Evolutionary conservation across 2,888 invertebrate species (phyloP), one percentile per base, ranked within the genome.

Genomic region (Cheilosia vernalis): DNA sequence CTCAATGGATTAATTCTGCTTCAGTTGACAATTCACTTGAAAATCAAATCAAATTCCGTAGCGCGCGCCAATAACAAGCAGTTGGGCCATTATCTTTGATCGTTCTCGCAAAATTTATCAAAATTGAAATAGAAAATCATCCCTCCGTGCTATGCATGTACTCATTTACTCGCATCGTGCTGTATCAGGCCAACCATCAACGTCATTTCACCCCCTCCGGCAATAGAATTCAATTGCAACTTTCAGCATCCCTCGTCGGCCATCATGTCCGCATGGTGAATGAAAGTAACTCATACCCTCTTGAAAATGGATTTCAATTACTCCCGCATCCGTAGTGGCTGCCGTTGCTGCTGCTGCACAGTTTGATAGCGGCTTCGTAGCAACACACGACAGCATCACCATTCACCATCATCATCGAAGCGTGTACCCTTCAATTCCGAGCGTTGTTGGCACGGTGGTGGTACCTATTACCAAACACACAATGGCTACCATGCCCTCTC

Each of bases 81-180:
- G 42, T 56, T 67, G 58, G 58, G 51, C 77, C 82, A 86, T 77
- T 86, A 82, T 86, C 86, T 86, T 82, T 86, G 77, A 82, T 86
- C 82, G 82, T 74, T 64, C 56, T 69, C 51, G 77, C 72, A 70
- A 82, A 82, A 82, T 86, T 86, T 78, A 86, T 82, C n/a, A 77
- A 82, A 86, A 86, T 86, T 86, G 86, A 86, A 86, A 85, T 72
- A 77, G 85, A 85, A 81, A 76, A 72, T 81, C 80, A 84, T 80
- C 81, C 76, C 80, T 51, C n/a, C 7, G 13, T 17, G 21, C 19
- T 44, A 49, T 30, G 30, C 9, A 9, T 9, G 56, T 47, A 60
- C 47, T 76, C 84, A 84, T 74, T 80, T 74, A 70, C 58, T 70
- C 74, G 69, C 47, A 63, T 24, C 63, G n/a, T n/a, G 30, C 30